Conservation (phyloP, 37 sponge, comb jelly and placozoan species). For the Hexactinellida sp. region DNA sequence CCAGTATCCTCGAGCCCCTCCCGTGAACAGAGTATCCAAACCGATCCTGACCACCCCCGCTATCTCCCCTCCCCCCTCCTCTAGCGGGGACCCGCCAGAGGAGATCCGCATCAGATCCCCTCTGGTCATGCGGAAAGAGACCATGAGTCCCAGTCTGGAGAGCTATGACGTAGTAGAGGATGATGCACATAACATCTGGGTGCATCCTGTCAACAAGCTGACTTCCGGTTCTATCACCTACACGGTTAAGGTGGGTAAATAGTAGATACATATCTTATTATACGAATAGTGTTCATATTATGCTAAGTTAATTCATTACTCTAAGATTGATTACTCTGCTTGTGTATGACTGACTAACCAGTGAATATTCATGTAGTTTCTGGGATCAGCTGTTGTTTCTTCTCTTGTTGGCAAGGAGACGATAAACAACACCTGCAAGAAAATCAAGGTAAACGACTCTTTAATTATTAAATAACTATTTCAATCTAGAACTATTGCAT, state of each 20-base stretch:
- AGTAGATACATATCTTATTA: too few relatives aligned
- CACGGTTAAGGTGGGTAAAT: not conserved
- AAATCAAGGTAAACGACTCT: not conserved
- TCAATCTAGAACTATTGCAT: too few relatives aligned
- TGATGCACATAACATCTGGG: not conserved
- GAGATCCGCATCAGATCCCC: constrained; percentile 1
- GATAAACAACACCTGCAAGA: not conserved
- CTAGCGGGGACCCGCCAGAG: not conserved
- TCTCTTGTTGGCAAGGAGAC: not conserved
- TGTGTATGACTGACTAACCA: too few relatives aligned
- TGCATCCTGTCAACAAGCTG: not conserved
- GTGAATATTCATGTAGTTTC: not conserved
- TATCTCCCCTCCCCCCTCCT: not conserved
- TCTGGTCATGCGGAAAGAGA: not conserved
- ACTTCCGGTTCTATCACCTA: not conserved
- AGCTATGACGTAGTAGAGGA: not conserved
- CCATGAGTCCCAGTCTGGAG: not conserved
- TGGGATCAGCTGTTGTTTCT: not conserved
- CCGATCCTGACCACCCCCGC: not conserved
- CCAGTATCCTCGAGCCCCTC: not conserved
- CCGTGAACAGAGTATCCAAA: not conserved
- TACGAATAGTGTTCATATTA: too few relatives aligned
- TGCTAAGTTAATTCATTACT: too few relatives aligned
- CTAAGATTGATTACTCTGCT: too few relatives aligned
- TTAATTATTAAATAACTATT: too few relatives aligned